Conservation (phyloP, 1,140 invertebrate species). For the Muscidifurax raptorellus region DNA sequence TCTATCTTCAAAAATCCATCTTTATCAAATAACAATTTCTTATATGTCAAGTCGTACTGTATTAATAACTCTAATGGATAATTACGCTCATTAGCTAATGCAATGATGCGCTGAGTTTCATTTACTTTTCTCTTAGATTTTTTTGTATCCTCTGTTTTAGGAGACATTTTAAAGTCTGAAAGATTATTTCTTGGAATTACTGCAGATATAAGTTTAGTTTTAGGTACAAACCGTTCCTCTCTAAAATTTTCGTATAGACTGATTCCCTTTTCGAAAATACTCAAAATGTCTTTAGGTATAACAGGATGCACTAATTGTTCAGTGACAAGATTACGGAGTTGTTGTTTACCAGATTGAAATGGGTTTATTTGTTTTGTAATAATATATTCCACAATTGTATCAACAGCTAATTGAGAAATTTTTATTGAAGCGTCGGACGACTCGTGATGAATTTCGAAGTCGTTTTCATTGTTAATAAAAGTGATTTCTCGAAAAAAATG, state of each 20-base stretch:
- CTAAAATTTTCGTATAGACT: neutral
- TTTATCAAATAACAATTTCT: neutral
- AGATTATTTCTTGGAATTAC: neutral
- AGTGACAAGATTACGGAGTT: too few relatives aligned
- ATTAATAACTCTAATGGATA: neutral
- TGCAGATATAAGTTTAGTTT: neutral
- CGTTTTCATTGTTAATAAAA: too few relatives aligned
- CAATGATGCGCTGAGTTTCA: constrained; percentile 6
- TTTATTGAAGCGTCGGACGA: too few relatives aligned
- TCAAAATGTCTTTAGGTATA: too few relatives aligned
- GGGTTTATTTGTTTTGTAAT: too few relatives aligned
- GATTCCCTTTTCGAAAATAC: too few relatives aligned
- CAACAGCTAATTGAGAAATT: too few relatives aligned
- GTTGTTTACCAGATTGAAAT: too few relatives aligned
- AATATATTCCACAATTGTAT: too few relatives aligned
- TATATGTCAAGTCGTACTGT: neutral
- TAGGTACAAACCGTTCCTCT: neutral
- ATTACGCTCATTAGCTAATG: neutral
- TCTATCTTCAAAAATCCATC: constrained; percentile 16
- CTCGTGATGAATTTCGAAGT: too few relatives aligned
- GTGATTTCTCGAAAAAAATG: too few relatives aligned
- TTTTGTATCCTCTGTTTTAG: neutral
- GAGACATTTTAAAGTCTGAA: neutral
- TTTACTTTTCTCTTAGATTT: neutral
- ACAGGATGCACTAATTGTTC: too few relatives aligned